These are phyloP conservation scores for Ctena decussata DNA, from an alignment of 2,888 invertebrate genomes.

Conservation along the genomic window DNA sequence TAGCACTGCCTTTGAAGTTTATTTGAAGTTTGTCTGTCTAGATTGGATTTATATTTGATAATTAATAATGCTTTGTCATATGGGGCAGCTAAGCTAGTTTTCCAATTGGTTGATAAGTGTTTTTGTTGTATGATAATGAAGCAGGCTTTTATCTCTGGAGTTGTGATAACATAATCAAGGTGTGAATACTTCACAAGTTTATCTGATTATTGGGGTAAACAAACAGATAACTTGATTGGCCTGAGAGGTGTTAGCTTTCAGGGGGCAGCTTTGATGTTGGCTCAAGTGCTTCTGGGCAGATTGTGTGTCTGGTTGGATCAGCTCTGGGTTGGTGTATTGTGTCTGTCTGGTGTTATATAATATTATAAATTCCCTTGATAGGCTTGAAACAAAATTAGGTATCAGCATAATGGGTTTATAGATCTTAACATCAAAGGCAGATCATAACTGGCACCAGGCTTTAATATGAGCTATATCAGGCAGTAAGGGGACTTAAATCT, in stretches of 20 bases:
- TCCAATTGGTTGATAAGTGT: slow-evolving; percentile 9
- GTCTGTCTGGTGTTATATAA: slow-evolving; percentile 13
- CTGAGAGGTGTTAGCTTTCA: slow-evolving; percentile 13
- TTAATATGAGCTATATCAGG: too few relatives aligned
- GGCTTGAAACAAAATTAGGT: slow-evolving; percentile 16
- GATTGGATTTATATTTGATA: slow-evolving; percentile 17
- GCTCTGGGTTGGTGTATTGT: slow-evolving; percentile 8
- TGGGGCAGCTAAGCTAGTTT: slow-evolving; percentile 10
- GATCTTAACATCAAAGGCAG: slow-evolving; percentile 4
- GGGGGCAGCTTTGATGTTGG: slow-evolving; percentile 1
- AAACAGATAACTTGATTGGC: slow-evolving; percentile 14
- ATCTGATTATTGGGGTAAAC: slow-evolving; percentile 1
- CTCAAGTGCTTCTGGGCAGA: slow-evolving; percentile 9
- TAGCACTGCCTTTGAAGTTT: background rate
- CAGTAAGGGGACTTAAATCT: too few relatives aligned
- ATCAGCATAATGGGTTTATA: slow-evolving; percentile 11
- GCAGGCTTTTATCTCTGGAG: slow-evolving; percentile 3
- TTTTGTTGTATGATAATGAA: slow-evolving; percentile 6
- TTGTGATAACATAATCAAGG: slow-evolving; percentile 6
- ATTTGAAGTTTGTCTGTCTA: background rate
- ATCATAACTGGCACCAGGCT: background rate
- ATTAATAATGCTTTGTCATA: slow-evolving; percentile 12
- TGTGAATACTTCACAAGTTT: slow-evolving; percentile 16
- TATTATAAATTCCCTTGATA: slow-evolving; percentile 2
- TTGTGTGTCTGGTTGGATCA: background rate